These are phyloP conservation scores for Nemopilema nomurai DNA, from an alignment of 30 jellyfish, hydroid and myxozoan species.

Conservation along the genomic window DNA sequence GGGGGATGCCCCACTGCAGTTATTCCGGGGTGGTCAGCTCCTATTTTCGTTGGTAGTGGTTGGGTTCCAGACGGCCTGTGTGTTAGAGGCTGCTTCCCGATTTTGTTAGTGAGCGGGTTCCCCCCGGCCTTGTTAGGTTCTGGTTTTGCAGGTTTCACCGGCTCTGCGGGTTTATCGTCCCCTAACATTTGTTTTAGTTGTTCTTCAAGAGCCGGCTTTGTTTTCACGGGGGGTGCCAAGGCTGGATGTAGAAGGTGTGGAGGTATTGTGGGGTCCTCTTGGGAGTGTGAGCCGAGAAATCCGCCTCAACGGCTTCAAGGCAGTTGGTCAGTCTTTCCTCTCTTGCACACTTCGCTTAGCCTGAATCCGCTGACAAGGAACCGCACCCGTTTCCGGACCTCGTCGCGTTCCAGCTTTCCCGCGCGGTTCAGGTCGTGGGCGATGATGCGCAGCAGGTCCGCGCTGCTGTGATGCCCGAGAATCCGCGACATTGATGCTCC, in stretches of 20 bases:
- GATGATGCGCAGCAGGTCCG: constrained; percentile 56
- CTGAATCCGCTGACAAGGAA: constrained; percentile 67
- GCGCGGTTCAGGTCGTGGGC: constrained; percentile 73
- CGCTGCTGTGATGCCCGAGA: constrained; percentile 72
- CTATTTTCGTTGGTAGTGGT: constrained; percentile 4
- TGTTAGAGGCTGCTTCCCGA: constrained; percentile 31
- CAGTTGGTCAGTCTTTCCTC: constrained; percentile 54
- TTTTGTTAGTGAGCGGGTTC: constrained; percentile 24
- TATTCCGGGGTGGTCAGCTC: constrained; percentile 42
- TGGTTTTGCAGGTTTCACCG: constrained; percentile 12
- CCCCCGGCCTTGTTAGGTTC: constrained; percentile 32
- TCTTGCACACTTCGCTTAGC: constrained; percentile 63
- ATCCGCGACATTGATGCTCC: constrained; percentile 64
- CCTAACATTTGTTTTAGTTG: not conserved
- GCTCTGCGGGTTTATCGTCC: not conserved
- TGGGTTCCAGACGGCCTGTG: constrained; percentile 24
- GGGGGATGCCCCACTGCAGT: constrained; percentile 12
- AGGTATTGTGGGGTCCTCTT: constrained; percentile 2
- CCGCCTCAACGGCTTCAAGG: constrained; percentile 69
- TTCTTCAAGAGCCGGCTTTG: constrained; percentile 3
- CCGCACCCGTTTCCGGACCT: constrained; percentile 54
- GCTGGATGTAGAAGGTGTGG: constrained; percentile 29
- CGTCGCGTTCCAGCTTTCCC: constrained; percentile 54
- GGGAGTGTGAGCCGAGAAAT: constrained; percentile 62
- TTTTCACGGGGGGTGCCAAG: constrained; percentile 10